Conservation (phyloP, 1,140 invertebrate species). For the Halyomorpha halys region DNA sequence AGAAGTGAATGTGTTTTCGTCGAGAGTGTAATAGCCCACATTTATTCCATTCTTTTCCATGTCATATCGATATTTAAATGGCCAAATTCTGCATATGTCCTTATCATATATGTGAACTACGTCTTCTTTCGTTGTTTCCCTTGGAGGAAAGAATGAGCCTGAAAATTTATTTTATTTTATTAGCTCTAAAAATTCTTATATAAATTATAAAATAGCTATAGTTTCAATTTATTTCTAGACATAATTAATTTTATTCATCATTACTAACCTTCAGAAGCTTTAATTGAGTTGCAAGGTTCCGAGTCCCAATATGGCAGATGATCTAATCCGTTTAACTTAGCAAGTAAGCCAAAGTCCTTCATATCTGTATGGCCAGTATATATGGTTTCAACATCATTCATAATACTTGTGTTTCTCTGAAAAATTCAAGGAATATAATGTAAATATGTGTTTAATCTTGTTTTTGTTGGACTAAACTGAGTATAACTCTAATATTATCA, state of each 20-base stretch:
- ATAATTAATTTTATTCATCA: neutral
- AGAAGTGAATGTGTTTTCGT: constrained; percentile 56
- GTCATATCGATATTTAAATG: constrained; percentile 52
- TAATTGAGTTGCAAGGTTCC: constrained; percentile 64
- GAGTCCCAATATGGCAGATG: constrained; percentile 65
- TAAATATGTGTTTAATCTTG: too few relatives aligned
- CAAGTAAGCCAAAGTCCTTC: constrained; percentile 61
- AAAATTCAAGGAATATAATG: constrained; percentile 25
- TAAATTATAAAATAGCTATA: too few relatives aligned
- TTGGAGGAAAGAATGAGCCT: constrained; percentile 69
- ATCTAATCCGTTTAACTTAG: constrained; percentile 63
- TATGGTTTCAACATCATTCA: constrained; percentile 66
- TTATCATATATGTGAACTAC: constrained; percentile 72
- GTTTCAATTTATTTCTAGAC: too few relatives aligned
- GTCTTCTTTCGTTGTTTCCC: constrained; percentile 57
- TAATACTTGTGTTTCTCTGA: constrained; percentile 67
- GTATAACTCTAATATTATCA: too few relatives aligned
- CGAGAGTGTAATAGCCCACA: constrained; percentile 59
- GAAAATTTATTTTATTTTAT: constrained; percentile 11
- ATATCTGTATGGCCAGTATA: constrained; percentile 63
- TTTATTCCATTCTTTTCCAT: constrained; percentile 52
- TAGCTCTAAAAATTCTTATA: too few relatives aligned
- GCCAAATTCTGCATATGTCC: constrained; percentile 69
- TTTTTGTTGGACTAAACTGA: too few relatives aligned
- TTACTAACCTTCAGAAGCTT: constrained; percentile 62